phyloP scores from a whole-genome alignment of 2,888 invertebrate species.

The Antheraea assamensis region DNA sequence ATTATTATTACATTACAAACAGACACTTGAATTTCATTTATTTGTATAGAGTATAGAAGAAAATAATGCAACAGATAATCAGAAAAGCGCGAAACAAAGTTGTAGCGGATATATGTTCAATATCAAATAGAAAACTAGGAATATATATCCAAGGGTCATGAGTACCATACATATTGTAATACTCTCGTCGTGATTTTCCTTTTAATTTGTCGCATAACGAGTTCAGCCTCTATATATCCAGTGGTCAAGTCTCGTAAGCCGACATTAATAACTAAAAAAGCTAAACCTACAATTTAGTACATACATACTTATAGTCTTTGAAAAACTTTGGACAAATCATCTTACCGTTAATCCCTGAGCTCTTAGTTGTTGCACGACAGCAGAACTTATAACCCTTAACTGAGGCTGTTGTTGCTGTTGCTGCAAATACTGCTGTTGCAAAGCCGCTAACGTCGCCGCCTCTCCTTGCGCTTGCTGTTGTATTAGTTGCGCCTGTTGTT shows the following conservation, averaged over 20 bases:
- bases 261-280: neutral
- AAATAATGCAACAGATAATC: too few species aligned
- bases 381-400: constrained; percentile 81
- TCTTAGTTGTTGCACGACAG: constrained; percentile 82
- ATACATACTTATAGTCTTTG: too few species aligned
- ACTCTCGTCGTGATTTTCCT: too few species aligned
- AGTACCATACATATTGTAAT: too few species aligned
- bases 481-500: constrained; percentile 32
- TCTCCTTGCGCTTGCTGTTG: constrained; percentile 63
- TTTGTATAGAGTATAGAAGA: too few species aligned
- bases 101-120: neutral
- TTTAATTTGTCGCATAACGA: too few species aligned
- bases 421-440: constrained; percentile 75
- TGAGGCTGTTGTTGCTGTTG: constrained; percentile 82
- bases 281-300: neutral
- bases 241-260: neutral
- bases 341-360: constrained; percentile 78
- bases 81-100: too few species aligned
- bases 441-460: constrained; percentile 72
- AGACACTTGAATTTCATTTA: too few species aligned
- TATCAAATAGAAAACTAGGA: too few species aligned
- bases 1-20: too few species aligned
- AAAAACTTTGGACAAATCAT: constrained; percentile 22
- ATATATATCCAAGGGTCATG: too few species aligned
- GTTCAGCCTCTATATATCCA: too few species aligned